Conservation (phyloP, 2,888 invertebrate species). For the Odontocerum albicorne region DNA sequence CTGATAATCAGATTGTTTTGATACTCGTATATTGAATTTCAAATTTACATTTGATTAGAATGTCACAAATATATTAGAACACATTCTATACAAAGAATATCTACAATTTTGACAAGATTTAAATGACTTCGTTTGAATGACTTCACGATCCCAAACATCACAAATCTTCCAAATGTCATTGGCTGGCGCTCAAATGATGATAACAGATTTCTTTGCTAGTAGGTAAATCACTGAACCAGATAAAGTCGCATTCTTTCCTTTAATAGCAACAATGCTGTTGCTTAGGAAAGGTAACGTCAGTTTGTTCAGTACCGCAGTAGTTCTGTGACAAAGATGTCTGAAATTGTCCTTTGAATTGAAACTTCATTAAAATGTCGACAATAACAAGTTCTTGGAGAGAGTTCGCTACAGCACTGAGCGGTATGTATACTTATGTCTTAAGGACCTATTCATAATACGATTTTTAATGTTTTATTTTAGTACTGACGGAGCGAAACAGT, state of each 20-base stretch:
- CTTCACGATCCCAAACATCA: background rate
- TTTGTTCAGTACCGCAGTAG: conserved; percentile 7
- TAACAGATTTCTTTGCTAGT: conserved; percentile 2
- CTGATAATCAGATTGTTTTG: too few relatives aligned
- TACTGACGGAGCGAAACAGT: too few relatives aligned
- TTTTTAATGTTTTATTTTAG: too few relatives aligned
- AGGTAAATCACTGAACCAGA: conserved; percentile 6
- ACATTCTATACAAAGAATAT: too few relatives aligned
- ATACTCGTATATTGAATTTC: too few relatives aligned
- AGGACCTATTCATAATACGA: too few relatives aligned
- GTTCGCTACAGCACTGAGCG: conserved; percentile 22
- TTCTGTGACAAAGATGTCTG: conserved; percentile 1
- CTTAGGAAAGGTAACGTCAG: background rate
- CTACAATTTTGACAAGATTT: too few relatives aligned
- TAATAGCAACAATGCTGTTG: conserved; percentile 5
- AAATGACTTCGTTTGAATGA: background rate
- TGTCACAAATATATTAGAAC: too few relatives aligned
- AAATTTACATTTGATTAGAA: too few relatives aligned
- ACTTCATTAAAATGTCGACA: background rate
- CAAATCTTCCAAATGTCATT: background rate
- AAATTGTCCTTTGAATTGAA: background rate
- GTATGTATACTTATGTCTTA: too few relatives aligned
- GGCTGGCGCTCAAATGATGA: conserved; percentile 3
- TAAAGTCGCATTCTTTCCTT: too few relatives aligned
- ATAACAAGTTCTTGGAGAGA: conserved; percentile 16